A percentile compares a stretch with the other conserved stretches of the same genome.
Conservation (phyloP, 2,797 vertebrate species). For the Pseudochirops cupreus region DNA sequence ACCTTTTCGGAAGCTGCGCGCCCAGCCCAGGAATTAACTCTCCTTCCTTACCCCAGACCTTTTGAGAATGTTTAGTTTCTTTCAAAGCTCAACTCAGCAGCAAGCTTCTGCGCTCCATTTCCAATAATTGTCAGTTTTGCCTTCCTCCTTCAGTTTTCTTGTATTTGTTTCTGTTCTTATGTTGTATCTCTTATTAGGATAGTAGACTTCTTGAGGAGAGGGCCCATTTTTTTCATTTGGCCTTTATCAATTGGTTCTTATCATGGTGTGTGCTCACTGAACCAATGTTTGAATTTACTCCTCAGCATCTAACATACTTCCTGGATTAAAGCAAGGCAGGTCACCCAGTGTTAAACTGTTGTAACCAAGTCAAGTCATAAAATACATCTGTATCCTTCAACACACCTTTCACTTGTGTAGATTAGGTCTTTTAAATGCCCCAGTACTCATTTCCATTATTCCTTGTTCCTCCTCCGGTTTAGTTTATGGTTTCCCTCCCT, state of each 20-base stretch:
- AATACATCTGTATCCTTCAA: neutral
- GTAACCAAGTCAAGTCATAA: slow-evolving; percentile 5
- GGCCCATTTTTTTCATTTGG: neutral
- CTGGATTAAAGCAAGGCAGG: neutral
- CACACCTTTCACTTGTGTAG: neutral
- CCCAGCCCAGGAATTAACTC: neutral
- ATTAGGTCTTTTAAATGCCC: neutral
- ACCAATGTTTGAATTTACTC: neutral
- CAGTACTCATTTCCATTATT: neutral
- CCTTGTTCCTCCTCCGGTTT: neutral
- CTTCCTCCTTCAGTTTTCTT: neutral
- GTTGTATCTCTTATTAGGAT: neutral
- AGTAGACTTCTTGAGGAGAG: neutral
- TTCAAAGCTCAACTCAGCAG: neutral
- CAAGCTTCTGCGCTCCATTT: neutral
- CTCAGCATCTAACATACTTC: neutral
- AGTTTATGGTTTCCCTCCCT: neutral
- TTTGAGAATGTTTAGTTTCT: neutral
- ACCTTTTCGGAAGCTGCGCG: neutral
- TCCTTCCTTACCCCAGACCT: neutral
- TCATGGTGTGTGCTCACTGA: neutral
- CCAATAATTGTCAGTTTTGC: neutral
- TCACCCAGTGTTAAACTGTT: neutral
- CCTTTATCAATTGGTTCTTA: neutral
- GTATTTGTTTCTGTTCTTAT: neutral